Base-by-base conservation (phyloP, 2,888 invertebrate genomes). In the Timema cristinae region DNA sequence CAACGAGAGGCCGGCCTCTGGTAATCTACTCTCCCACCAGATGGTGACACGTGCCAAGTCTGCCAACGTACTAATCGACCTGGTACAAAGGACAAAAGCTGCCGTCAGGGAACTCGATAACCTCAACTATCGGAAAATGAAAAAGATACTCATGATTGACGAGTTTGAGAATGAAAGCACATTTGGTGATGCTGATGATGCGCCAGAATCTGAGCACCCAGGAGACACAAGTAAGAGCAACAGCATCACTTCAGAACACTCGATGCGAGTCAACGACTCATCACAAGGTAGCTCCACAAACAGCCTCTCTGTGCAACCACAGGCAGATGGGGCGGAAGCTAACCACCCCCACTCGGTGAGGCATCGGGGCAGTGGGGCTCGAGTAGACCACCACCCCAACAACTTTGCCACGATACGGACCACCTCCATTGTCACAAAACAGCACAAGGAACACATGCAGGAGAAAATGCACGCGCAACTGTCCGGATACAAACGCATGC, bases 391-490 rank as follows among this genome's bases (percentile, higher is more conserved):
- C 79, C 93, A 94, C 76, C 92, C 93, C 71, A 96, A 96, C 83
- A 98, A 98, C 84, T 99, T 99, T 84, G 97, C 98, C 71, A 99
- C 98, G 71, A 97, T 99, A 80, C 89, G 98, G 77, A 97, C 98
- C 10, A 98, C 98, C 68, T 97, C 97, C 80, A 97, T 98, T 79
- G 97, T 99, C 76, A 96, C 96, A 73, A 96, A 97, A 81, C 97
- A 98, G 81, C 97, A 98, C 81, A 97, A 97, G 83, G 98, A 98
- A 82, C 97, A 98, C 82, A 95, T 95, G 90, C 95, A 97, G 86
- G 95, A 98, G 86, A 98, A 98, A 84, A 95, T 98, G 93, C 95
- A 97, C 84, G 98, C 98, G 83, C 98, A 99, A 85, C 98, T 98
- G 95, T 93, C 95, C 70, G 97, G 97, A 47, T 98, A 98, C 85